Base-by-base conservation (phyloP, 2,113 vertebrate species). In the Pteruthius melanotis region DNA sequence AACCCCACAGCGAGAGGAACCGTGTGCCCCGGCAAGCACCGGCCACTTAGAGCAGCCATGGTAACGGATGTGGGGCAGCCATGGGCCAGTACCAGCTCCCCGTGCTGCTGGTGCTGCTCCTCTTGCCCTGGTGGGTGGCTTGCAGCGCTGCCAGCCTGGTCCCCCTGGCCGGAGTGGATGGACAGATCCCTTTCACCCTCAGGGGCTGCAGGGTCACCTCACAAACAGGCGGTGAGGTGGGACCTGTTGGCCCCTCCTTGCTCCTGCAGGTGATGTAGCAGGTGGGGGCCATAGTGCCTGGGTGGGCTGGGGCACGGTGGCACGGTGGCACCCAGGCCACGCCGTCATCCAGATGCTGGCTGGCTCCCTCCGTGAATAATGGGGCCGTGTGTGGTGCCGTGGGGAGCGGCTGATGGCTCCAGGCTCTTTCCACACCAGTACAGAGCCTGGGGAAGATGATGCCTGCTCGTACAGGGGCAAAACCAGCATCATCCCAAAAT, bases 11-110 rank as follows among this genome's bases (percentile, higher is more conserved):
- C 0, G 99, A 99, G 90, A 98, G 98, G 42, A 99, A 98, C 95
- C 98, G 99, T 6, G 98, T 98, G 6, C 99, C 99, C 23, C 98
- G 99, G 74, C 98, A 99, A 76, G 98, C 98, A 8, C 95, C 87
- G 8, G 90, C 82, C 35, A 80, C 95, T 50, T 98, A 98, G 94
- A 63, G 59, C 47, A 54, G 37, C 24, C 44, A 42, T 45, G 28
- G 75, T 56, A 17, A 52, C 0, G 60, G 78, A 11, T 0, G 0
- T 30, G 61, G 83, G 83, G 83, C 31, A 74, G 74, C 49, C 0
- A 0, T 28, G 52, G 82, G 63, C 5, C 14, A 83, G 40, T 27
- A 57, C 24, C 64, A 49, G 50, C 40, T 80, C n/a, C 74, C 52
- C 0, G 4, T 21, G n/a, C 77, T 87, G 85, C 70, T 70, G 60